Conservation (phyloP, 1,140 invertebrate genomes). For the Goniozus legneri region DNA sequence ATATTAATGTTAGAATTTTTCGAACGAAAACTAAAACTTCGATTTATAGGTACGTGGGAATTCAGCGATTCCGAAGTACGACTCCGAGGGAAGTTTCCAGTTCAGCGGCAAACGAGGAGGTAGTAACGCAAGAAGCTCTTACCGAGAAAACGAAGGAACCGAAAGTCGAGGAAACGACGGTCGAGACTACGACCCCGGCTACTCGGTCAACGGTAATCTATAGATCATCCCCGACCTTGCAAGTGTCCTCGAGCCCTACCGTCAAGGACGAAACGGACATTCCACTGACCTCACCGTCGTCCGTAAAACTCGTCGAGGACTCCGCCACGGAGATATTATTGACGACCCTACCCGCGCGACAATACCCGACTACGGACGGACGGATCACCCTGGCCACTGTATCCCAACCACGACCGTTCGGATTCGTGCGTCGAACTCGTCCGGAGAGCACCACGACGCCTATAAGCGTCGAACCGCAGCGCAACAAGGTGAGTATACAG, state of each 20-base stretch:
- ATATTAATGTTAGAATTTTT: constrained; percentile 38
- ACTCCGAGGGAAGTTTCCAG: too few species aligned
- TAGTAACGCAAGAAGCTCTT: constrained; percentile 4
- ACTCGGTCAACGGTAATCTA: too few species aligned
- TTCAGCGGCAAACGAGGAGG: too few species aligned
- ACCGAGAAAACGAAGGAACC: neutral
- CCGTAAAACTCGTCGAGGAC: constrained; percentile 35
- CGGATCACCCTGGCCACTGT: constrained; percentile 42
- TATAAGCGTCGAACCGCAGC: constrained; percentile 32
- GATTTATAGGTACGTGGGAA: constrained; percentile 49
- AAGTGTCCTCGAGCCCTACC: too few species aligned
- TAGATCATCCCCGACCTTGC: too few species aligned
- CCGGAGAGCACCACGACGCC: constrained; percentile 41
- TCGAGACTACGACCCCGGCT: too few species aligned
- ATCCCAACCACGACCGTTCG: constrained; percentile 58
- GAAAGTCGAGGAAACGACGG: constrained; percentile 4
- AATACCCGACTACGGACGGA: constrained; percentile 15
- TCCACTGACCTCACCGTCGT: constrained; percentile 24
- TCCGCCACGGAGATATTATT: constrained; percentile 42
- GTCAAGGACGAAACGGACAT: constrained; percentile 21
- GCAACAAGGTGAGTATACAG: constrained; percentile 50
- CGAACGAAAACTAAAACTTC: constrained; percentile 1
- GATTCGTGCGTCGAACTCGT: constrained; percentile 49
- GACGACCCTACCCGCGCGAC: constrained; percentile 29
- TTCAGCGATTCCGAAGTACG: constrained; percentile 50